Evolutionary conservation across 2,888 invertebrate species (phyloP).

Genomic region (Congeria kusceri): DNA sequence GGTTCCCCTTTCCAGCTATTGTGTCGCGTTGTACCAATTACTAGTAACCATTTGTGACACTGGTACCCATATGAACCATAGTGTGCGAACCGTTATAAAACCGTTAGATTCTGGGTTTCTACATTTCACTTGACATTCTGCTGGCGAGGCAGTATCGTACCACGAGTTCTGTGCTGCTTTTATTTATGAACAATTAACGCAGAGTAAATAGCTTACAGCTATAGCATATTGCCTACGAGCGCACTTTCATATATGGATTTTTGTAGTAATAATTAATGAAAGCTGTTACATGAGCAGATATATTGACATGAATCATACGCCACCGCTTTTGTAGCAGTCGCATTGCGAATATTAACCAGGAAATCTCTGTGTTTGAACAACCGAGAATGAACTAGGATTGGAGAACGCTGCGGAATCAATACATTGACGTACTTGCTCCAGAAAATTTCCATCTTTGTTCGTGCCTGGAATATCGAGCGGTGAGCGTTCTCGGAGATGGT

Average conservation of each 20-base stretch:
- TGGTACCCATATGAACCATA: conserved; percentile 34
- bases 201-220: not conserved
- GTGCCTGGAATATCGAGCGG: conserved; percentile 13
- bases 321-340: conserved; percentile 2
- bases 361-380: conserved; percentile 4
- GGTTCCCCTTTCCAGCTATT: conserved; percentile 40
- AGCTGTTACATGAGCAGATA: conserved; percentile 4
- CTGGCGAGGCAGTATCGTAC: not conserved
- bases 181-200: too few relatives aligned
- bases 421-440: conserved; percentile 19
- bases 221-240: not conserved
- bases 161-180: not conserved
- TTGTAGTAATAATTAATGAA: conserved; percentile 34
- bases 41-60: conserved; percentile 49
- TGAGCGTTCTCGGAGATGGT: conserved; percentile 47
- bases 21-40: conserved; percentile 18
- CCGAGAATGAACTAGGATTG: not conserved
- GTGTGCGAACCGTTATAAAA: conserved; percentile 61
- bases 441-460: conserved; percentile 7
- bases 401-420: conserved; percentile 9
- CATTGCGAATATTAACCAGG: not conserved
- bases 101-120: conserved; percentile 38
- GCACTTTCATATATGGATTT: conserved; percentile 41
- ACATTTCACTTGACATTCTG: conserved; percentile 31
- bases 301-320: conserved; percentile 11